Conservation (phyloP, 2,113 vertebrate species). For the Ranitomeya variabilis region DNA sequence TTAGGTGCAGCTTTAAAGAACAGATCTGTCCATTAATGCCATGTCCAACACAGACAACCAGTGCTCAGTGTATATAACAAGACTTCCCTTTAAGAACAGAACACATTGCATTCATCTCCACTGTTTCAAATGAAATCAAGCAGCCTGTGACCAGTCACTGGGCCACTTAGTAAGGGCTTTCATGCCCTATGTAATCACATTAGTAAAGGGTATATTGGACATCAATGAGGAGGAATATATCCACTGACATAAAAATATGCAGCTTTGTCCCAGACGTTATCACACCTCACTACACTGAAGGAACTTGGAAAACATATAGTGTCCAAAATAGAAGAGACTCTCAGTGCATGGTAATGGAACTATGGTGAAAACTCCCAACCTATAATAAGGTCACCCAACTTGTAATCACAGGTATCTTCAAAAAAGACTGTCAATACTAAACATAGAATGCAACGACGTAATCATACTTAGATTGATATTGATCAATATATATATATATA, state of each 20-base stretch:
- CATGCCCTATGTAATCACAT: constrained; percentile 47
- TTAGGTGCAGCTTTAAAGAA: constrained; percentile 44
- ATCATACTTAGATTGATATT: not conserved
- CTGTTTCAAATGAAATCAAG: constrained; percentile 37
- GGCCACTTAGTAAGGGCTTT: constrained; percentile 42
- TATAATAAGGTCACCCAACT: not conserved
- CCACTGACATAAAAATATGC: not conserved
- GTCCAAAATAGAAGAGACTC: not conserved
- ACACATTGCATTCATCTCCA: not conserved
- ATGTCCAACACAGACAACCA: not conserved
- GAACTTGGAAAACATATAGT: not conserved
- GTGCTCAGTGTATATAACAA: constrained; percentile 2
- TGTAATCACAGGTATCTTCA: not conserved
- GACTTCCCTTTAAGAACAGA: constrained; percentile 1
- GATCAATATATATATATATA: too few species aligned
- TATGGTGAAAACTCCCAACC: not conserved
- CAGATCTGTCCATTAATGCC: constrained; percentile 33
- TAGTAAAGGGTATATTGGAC: constrained; percentile 49
- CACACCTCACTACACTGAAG: not conserved
- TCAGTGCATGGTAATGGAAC: not conserved
- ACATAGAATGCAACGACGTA: not conserved
- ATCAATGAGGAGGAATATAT: not conserved
- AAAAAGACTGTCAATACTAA: not conserved
- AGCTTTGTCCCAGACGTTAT: not conserved
- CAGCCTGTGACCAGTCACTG: constrained; percentile 6